These are phyloP conservation scores for Hesperophylax magnus DNA, from an alignment of 1,140 invertebrate genomes.

Conservation along the genomic window DNA sequence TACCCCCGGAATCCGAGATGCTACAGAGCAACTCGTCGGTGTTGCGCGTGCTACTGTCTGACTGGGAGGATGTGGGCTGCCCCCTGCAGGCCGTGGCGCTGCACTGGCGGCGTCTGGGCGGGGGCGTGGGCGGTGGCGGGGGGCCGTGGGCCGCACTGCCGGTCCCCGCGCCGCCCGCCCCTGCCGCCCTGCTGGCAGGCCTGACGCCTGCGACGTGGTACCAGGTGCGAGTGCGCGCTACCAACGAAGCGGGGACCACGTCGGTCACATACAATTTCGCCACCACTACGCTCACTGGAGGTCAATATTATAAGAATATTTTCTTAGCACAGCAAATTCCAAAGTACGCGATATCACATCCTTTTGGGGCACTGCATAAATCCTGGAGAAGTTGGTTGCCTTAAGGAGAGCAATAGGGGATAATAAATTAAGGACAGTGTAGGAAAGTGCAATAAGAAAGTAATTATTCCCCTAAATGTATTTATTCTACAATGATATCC, in stretches of 20 bases:
- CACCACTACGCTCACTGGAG: conserved; percentile 80
- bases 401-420: no score
- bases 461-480: no score
- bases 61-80: conserved; percentile 80
- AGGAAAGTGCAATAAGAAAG: no score
- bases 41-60: conserved; percentile 69
- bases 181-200: conserved; percentile 58
- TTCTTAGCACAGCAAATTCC: no score
- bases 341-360: no score
- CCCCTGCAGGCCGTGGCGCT: conserved; percentile 60
- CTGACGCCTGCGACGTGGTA: conserved; percentile 82
- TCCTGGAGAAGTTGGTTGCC: no score
- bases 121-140: background rate
- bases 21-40: conserved; percentile 74
- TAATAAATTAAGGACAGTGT: no score
- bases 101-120: conserved; percentile 14
- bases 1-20: conserved; percentile 73
- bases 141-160: background rate
- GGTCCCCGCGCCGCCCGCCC: background rate
- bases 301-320: conserved; percentile 61
- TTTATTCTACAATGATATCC: no score
- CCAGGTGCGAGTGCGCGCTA: conserved; percentile 78
- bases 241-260: conserved; percentile 81
- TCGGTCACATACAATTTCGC: conserved; percentile 79
- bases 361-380: no score